Percentiles rank a stretch among this genome's conserved stretches.
phyloP scores from a whole-genome alignment of 2,888 invertebrate species.

The Leucozona laternaria region DNA sequence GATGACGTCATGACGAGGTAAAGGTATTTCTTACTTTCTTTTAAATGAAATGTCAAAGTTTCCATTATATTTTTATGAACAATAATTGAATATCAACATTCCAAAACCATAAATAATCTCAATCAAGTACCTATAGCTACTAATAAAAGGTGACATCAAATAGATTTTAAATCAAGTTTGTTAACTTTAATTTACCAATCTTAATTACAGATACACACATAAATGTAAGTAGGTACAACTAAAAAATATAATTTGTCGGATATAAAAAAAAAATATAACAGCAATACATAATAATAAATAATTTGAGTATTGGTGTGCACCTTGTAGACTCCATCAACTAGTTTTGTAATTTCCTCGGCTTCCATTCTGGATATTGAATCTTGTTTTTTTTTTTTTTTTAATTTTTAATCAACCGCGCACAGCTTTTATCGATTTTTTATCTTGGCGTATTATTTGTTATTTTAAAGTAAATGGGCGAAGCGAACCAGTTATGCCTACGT shows the following conservation, averaged over 20 bases:
- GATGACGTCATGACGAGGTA: too few relatives aligned
- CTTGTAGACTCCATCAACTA: slow-evolving; percentile 96
- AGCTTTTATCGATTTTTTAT: slow-evolving; percentile 13
- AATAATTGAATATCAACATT: slow-evolving; percentile 17
- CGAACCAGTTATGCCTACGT: slow-evolving; percentile 43
- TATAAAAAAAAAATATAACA: neutral
- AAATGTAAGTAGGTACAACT: neutral
- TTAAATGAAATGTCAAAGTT: neutral
- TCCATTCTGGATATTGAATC: slow-evolving; percentile 84
- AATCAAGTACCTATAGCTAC: neutral
- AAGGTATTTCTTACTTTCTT: neutral
- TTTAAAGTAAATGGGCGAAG: slow-evolving; percentile 17
- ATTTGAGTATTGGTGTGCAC: slow-evolving; percentile 84
- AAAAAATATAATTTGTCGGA: neutral
- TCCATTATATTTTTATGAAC: neutral
- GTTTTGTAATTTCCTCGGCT: slow-evolving; percentile 95
- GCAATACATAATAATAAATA: slow-evolving; percentile 6
- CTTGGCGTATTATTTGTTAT: slow-evolving; percentile 12
- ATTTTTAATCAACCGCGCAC: slow-evolving; percentile 6
- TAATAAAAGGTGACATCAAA: slow-evolving; percentile 21
- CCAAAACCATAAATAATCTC: neutral
- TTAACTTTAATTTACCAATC: neutral
- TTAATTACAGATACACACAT: neutral
- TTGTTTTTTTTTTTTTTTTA: slow-evolving; percentile 18
- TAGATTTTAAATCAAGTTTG: slow-evolving; percentile 11